Conservation (phyloP, 2,113 vertebrate genomes). For the Chrysochloris asiatica region DNA sequence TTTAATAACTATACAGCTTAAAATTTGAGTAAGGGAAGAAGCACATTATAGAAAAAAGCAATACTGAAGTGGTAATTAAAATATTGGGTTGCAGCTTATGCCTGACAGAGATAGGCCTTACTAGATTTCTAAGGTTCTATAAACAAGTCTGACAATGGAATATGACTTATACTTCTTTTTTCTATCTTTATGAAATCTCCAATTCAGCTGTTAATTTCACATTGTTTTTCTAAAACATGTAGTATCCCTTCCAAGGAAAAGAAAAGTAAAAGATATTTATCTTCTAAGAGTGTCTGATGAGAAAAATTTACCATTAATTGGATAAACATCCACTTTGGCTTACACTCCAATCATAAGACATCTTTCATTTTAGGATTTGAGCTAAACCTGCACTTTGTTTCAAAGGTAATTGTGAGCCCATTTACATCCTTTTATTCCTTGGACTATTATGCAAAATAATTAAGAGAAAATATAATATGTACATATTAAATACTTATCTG, state of each 20-base stretch:
- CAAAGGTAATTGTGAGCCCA: neutral
- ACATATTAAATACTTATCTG: neutral
- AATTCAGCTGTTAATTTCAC: slow-evolving; percentile 34
- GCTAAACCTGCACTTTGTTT: neutral
- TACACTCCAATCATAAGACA: slow-evolving; percentile 8
- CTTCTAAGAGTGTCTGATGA: neutral
- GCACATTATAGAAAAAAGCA: slow-evolving; percentile 18
- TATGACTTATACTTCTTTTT: neutral
- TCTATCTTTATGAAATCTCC: neutral
- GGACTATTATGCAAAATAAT: neutral
- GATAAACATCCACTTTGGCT: neutral
- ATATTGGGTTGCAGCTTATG: neutral
- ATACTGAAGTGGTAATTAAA: neutral
- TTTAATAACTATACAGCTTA: neutral
- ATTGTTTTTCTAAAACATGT: neutral
- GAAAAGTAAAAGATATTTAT: slow-evolving; percentile 8
- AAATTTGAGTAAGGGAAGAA: neutral
- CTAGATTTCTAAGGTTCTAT: neutral
- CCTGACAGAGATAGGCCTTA: neutral
- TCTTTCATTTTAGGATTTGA: slow-evolving; percentile 27
- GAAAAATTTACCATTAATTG: slow-evolving; percentile 17
- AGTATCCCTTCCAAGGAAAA: neutral
- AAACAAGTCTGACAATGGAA: neutral
- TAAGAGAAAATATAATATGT: neutral
- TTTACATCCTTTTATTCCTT: neutral